Conservation (phyloP, 2,797 vertebrate species). For the Silurus lanzhouensis region DNA sequence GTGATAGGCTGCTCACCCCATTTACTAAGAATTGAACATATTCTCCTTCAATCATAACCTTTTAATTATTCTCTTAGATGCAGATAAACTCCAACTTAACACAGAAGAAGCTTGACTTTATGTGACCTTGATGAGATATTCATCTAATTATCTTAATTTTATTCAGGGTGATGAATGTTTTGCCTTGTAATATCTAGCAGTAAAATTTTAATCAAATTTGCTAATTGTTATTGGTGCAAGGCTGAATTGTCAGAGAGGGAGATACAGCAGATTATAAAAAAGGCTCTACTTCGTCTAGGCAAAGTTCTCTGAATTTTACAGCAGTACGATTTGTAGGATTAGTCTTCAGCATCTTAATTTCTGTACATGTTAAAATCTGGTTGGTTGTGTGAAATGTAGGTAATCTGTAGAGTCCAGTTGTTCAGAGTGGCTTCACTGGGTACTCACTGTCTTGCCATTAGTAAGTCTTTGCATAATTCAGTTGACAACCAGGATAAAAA, state of each 20-base stretch:
- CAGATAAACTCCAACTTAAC: not conserved
- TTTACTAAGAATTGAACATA: not conserved
- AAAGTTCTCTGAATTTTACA: slow-evolving; percentile 2
- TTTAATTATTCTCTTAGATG: not conserved
- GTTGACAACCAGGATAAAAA: not conserved
- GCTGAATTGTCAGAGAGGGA: slow-evolving; percentile 1
- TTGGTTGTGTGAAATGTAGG: not conserved
- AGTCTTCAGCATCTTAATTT: not conserved
- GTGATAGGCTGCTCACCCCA: not conserved
- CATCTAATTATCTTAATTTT: not conserved
- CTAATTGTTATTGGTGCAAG: not conserved
- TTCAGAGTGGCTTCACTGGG: not conserved
- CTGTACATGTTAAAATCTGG: not conserved
- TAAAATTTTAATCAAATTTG: not conserved
- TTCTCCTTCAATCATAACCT: not conserved
- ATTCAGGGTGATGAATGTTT: not conserved
- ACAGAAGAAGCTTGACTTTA: not conserved
- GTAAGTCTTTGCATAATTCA: not conserved
- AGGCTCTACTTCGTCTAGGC: not conserved
- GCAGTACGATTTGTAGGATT: not conserved
- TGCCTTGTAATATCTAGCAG: not conserved
- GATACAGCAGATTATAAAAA: not conserved
- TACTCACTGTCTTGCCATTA: not conserved
- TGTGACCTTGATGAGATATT: no score
- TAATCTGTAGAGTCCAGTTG: not conserved